A percentile compares a stretch with the other conserved stretches of the same genome.
Evolutionary conservation across 2,888 invertebrate genomes (phyloP).

Genomic region (Chironomus riparius): DNA sequence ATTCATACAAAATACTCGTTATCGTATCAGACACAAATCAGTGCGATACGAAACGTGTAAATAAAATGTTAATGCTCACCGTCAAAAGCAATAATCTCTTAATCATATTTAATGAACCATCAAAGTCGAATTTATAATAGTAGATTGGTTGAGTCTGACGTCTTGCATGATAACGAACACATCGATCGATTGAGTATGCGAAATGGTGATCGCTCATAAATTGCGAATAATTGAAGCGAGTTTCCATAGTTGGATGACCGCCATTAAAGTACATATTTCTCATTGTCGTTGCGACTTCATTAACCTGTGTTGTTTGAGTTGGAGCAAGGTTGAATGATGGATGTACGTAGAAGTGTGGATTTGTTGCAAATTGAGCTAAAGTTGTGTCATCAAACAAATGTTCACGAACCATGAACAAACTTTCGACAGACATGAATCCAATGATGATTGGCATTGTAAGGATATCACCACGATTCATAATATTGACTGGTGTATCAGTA

Average conservation of each 20-base stretch:
- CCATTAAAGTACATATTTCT: constrained; percentile 28
- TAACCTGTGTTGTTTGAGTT: constrained; percentile 6
- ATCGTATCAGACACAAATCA: no score
- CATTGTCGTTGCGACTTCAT: constrained; percentile 16
- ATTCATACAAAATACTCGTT: no score
- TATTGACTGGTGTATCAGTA: constrained; percentile 22
- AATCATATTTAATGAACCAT: constrained; percentile 28
- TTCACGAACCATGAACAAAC: constrained; percentile 26
- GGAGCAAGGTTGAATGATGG: constrained; percentile 20
- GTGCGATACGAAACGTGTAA: no score
- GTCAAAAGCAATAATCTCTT: constrained; percentile 21
- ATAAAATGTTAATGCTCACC: neutral
- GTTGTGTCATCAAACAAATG: neutral
- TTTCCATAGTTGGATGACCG: neutral
- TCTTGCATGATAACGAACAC: constrained; percentile 23
- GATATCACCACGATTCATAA: constrained; percentile 27
- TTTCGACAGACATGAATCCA: constrained; percentile 28
- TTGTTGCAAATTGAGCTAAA: constrained; percentile 10
- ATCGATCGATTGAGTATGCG: constrained; percentile 27
- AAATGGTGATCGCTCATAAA: constrained; percentile 28
- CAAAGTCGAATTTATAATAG: constrained; percentile 28
- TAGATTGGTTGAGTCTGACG: constrained; percentile 25
- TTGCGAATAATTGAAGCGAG: constrained; percentile 24
- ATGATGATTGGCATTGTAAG: constrained; percentile 29
- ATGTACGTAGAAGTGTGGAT: constrained; percentile 27